Conservation (phyloP, 2,888 invertebrate species). For the Xanthorhoe spadicearia region DNA sequence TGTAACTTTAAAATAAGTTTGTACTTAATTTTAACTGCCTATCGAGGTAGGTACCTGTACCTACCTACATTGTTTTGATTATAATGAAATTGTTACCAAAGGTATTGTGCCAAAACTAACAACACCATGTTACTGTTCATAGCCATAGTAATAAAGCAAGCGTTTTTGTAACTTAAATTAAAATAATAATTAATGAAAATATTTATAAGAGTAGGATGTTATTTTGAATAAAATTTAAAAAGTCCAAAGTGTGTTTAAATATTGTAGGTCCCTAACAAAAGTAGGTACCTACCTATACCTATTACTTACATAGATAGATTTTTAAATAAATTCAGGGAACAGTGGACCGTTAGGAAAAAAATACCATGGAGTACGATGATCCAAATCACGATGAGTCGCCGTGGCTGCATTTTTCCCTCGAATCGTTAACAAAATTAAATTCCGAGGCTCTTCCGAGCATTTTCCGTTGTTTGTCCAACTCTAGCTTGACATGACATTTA, state of each 20-base stretch:
- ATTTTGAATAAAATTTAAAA: slow-evolving; percentile 74
- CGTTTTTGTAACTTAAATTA: slow-evolving; percentile 67
- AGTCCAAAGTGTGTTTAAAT: slow-evolving; percentile 26
- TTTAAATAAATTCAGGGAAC: too few species aligned
- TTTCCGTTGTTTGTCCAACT: not conserved
- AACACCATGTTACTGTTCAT: slow-evolving; percentile 12
- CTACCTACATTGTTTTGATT: not conserved
- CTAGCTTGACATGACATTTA: not conserved
- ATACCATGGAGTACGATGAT: too few species aligned
- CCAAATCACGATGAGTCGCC: too few species aligned
- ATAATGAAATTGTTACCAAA: slow-evolving; percentile 29
- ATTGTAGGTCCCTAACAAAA: too few species aligned
- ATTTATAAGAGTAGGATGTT: slow-evolving; percentile 63
- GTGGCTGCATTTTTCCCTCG: too few species aligned
- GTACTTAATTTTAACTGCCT: slow-evolving; percentile 35
- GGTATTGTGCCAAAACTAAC: slow-evolving; percentile 60
- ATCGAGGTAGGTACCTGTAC: not conserved
- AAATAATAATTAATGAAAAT: slow-evolving; percentile 32
- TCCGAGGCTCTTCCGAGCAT: too few species aligned
- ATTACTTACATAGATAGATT: too few species aligned
- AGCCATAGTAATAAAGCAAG: slow-evolving; percentile 50
- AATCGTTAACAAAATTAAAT: too few species aligned
- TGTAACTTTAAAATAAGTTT: slow-evolving; percentile 6
- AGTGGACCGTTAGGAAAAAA: too few species aligned
- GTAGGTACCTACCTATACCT: too few species aligned